Conservation (phyloP, 2,888 invertebrate genomes). For the Teleogryllus oceanicus region DNA sequence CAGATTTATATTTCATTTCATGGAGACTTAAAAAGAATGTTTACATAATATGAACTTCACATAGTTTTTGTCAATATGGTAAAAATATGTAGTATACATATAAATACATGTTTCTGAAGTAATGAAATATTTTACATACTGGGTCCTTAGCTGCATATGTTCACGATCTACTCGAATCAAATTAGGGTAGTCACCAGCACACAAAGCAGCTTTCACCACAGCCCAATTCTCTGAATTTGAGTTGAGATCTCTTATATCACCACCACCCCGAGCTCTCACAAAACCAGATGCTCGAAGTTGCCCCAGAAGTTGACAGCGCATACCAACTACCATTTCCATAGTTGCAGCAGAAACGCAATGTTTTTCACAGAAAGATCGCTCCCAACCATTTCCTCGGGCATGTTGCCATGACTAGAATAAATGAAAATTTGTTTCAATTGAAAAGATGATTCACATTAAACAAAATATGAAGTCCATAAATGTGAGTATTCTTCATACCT, state of each 20-base stretch:
- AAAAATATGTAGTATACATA: neutral
- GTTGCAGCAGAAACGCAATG: constrained; percentile 74
- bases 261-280: constrained; percentile 53
- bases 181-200: constrained; percentile 87
- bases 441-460: too few species aligned
- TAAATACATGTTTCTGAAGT: neutral
- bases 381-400: constrained; percentile 59
- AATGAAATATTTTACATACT: constrained; percentile 48
- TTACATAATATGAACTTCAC: neutral
- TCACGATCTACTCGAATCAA: constrained; percentile 70
- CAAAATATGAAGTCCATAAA: too few species aligned
- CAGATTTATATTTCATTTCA: too few species aligned
- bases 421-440: neutral
- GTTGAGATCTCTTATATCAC: constrained; percentile 76
- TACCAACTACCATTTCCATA: constrained; percentile 87
- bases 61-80: neutral
- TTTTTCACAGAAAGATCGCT: constrained; percentile 67
- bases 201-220: constrained; percentile 83
- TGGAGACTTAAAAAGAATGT: too few species aligned
- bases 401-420: constrained; percentile 47
- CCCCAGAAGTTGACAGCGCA: constrained; percentile 76
- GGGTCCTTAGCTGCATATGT: constrained; percentile 59
- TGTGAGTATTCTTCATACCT: constrained; percentile 45
- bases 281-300: constrained; percentile 71
- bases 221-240: constrained; percentile 82